Evolutionary conservation across 2,888 invertebrate genomes (phyloP).

Genomic region (Adelphocoris suturalis): DNA sequence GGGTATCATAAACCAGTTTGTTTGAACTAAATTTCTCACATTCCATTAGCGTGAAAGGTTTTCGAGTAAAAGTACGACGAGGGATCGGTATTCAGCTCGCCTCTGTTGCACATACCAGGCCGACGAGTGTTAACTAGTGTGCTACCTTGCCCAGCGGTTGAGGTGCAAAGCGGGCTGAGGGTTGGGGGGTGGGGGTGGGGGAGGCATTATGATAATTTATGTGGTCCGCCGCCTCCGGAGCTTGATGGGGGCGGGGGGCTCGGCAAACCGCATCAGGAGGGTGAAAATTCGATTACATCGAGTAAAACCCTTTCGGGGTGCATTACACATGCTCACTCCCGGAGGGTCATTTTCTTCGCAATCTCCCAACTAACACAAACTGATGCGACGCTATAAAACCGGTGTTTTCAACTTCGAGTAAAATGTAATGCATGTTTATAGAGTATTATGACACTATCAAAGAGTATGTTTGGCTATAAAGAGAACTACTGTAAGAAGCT

Average conservation of each 20-base stretch:
- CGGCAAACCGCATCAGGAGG: conserved; percentile 59
- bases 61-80: conserved; percentile 6
- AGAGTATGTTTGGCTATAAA: too few relatives aligned
- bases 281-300: conserved; percentile 64
- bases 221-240: conserved; percentile 59
- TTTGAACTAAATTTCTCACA: conserved; percentile 25
- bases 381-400: background rate
- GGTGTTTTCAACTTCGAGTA: background rate
- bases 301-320: conserved; percentile 63
- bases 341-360: conserved; percentile 24
- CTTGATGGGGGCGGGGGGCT: conserved; percentile 61
- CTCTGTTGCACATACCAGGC: background rate
- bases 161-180: background rate
- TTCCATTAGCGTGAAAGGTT: conserved; percentile 36
- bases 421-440: too few relatives aligned
- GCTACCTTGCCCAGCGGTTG: conserved; percentile 47
- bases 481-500: too few relatives aligned
- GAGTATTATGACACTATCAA: too few relatives aligned
- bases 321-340: conserved; percentile 58
- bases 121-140: conserved; percentile 51
- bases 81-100: conserved; percentile 1
- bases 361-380: background rate
- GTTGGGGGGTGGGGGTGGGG: background rate
- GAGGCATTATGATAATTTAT: conserved; percentile 68
- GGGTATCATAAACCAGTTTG: conserved; percentile 10